Base-by-base conservation (phyloP, 2,888 invertebrate species). In the Eilema griseolum region DNA sequence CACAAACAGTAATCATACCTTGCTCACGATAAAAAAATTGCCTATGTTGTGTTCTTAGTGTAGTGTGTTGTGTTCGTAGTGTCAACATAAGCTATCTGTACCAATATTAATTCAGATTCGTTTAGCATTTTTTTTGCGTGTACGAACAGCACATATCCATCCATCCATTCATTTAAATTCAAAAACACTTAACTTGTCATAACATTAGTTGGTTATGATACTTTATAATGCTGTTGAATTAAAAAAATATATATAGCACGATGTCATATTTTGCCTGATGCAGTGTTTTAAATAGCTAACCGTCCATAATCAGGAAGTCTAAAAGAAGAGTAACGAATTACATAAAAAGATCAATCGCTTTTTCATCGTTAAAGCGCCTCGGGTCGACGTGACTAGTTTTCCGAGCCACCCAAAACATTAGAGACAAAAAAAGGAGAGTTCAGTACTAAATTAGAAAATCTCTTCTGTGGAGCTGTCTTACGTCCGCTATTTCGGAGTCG, bases 401-500 rank as follows among this genome's bases (percentile, higher is more conserved):
- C 74, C 61, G 67, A 72, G 80, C 78, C 78, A 85, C 82, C 79
- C 80, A 85, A 88, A 78, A 84, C 83, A 84, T 82, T 79, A 72
- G 77, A 82, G 74, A 85, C 78, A 85, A 85, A 77, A 76, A 79
- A 82, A 73, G 66, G 75, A 62, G 59, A 75, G 67, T 74, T 80
- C 79, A 79, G 80, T 83, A 88, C 92, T 75, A 90, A 93, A 90
- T 93, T 92, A 92, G 92, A 92, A 87, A 86, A 87, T 85, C 83
- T 86, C 84, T 86, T 87, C 83, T 83, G 84, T 87, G 80, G 85
- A 76, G 81, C 81, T 78, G 79, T 80, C 65, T 80, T 75, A 78
- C 86, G 85, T 86, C 84, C 81, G 89, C 91, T 94, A 94, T 95
- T 95, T 93, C 75, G 64, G 90, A 90, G 79, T 77, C 88, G 90